phyloP scores from a whole-genome alignment of 2,797 vertebrate genomes.

The Enteromius argenteus region DNA sequence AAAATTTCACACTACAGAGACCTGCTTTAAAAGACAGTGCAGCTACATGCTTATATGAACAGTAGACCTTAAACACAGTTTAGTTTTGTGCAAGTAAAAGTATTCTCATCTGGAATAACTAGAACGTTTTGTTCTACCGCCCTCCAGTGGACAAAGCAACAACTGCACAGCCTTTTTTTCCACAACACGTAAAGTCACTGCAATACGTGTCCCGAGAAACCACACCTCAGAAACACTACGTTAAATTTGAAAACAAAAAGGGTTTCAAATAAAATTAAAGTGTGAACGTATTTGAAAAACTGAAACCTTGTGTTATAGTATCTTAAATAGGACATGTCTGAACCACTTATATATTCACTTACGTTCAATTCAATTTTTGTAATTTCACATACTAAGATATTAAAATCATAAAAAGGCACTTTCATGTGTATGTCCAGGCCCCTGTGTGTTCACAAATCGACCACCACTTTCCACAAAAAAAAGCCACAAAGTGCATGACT shows the following conservation, averaged over 20 bases:
- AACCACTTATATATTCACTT: conserved; percentile 33
- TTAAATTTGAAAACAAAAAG: not conserved
- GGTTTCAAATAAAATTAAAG: not conserved
- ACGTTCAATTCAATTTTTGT: conserved; percentile 31
- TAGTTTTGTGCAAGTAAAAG: not conserved
- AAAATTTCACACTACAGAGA: not conserved
- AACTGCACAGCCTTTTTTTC: not conserved
- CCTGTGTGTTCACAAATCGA: not conserved
- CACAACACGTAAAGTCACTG: not conserved
- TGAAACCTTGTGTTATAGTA: not conserved
- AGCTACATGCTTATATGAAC: not conserved
- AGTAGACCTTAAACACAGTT: not conserved
- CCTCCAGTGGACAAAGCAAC: conserved; percentile 46
- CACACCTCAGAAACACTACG: not conserved
- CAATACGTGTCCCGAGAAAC: not conserved
- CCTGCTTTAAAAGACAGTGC: not conserved
- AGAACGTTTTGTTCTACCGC: conserved; percentile 38
- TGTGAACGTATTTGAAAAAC: not conserved
- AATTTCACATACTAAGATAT: conserved; percentile 33
- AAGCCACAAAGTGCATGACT: conserved; percentile 7
- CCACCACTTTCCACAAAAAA: not conserved
- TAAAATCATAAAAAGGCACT: not conserved
- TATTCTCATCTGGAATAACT: not conserved
- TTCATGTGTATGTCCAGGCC: not conserved
- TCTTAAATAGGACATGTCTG: conserved; percentile 26